Percentiles rank a stretch among this genome's conserved stretches.
phyloP scores from a whole-genome alignment of 2,113 vertebrate genomes.

The Ceyx cyanopectus region DNA sequence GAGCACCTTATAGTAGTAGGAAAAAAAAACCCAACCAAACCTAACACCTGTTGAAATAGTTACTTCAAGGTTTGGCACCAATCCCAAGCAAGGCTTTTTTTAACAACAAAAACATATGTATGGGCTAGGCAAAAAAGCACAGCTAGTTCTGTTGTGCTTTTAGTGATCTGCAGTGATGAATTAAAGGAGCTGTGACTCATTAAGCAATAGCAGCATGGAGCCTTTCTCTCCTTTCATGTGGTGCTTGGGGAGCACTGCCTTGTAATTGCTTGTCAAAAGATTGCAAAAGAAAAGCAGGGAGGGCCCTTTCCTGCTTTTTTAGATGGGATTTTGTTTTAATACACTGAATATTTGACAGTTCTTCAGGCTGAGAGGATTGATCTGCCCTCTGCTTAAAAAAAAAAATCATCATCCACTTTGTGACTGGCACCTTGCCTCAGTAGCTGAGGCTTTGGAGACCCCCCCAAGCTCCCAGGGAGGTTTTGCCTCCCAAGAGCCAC shows the following conservation, averaged over 20 bases:
- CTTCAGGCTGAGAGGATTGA: neutral
- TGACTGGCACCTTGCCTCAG: neutral
- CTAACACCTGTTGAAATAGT: slow-evolving; percentile 48
- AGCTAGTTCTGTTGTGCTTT: slow-evolving; percentile 40
- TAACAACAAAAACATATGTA: slow-evolving; percentile 49
- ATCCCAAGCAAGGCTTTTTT: neutral
- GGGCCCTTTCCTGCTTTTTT: neutral
- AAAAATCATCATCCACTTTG: neutral
- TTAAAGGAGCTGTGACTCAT: slow-evolving; percentile 29
- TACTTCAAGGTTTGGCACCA: slow-evolving; percentile 20
- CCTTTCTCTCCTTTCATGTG: neutral
- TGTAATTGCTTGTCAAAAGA: neutral
- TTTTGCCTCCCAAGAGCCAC: neutral
- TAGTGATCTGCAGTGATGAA: neutral
- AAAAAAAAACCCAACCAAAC: too few relatives aligned
- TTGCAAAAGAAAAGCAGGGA: neutral
- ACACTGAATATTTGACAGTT: neutral
- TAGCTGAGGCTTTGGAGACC: neutral
- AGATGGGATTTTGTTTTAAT: neutral
- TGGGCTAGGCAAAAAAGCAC: slow-evolving; percentile 4
- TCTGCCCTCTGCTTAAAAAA: neutral
- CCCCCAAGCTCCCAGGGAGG: accelerated
- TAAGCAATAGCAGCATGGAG: neutral
- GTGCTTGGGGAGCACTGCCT: neutral
- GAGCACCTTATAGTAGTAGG: neutral